phyloP scores from a whole-genome alignment of 2,113 vertebrate species.

The Macquaria australasica region DNA sequence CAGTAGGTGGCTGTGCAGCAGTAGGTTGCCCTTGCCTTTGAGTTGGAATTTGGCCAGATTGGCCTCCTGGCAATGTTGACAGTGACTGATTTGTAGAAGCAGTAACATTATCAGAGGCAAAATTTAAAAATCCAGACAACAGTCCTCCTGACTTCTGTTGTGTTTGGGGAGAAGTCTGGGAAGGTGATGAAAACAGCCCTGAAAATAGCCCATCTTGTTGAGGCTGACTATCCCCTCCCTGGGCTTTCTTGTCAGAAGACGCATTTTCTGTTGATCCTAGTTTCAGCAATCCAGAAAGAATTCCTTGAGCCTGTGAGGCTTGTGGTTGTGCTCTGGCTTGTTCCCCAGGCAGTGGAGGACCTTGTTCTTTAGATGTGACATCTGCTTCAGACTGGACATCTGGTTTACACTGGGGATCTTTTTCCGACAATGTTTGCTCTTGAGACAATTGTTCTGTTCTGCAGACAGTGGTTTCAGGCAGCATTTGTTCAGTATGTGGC shows the following conservation, averaged over 20 bases:
- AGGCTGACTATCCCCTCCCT: slow-evolving; percentile 62
- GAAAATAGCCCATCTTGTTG: slow-evolving; percentile 84
- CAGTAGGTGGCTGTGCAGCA: slow-evolving; percentile 43
- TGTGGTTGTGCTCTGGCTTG: slow-evolving; percentile 41
- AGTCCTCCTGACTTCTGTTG: slow-evolving; percentile 72
- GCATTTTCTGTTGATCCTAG: slow-evolving; percentile 82
- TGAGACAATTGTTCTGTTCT: slow-evolving; percentile 37
- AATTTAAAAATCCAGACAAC: slow-evolving; percentile 81
- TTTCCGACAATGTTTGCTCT: slow-evolving; percentile 34
- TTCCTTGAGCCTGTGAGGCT: slow-evolving; percentile 61
- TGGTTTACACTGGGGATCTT: slow-evolving; percentile 18
- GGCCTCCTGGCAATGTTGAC: slow-evolving; percentile 26
- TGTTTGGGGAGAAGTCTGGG: slow-evolving; percentile 55
- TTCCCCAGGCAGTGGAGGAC: slow-evolving; percentile 17
- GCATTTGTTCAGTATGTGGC: slow-evolving; percentile 37
- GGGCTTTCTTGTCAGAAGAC: slow-evolving; percentile 53
- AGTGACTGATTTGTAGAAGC: slow-evolving; percentile 56
- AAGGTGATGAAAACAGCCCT: slow-evolving; percentile 75
- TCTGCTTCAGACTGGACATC: slow-evolving; percentile 35
- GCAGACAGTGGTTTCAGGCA: slow-evolving; percentile 23
- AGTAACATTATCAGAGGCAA: slow-evolving; percentile 71
- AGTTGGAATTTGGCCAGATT: slow-evolving; percentile 42
- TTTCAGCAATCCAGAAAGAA: slow-evolving; percentile 81
- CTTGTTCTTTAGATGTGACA: slow-evolving; percentile 37
- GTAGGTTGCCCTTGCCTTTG: slow-evolving; percentile 53